Evolutionary conservation across 2,113 vertebrate genomes (phyloP), one percentile per base, ranked within the genome.

Genomic region (Nibea coibor): DNA sequence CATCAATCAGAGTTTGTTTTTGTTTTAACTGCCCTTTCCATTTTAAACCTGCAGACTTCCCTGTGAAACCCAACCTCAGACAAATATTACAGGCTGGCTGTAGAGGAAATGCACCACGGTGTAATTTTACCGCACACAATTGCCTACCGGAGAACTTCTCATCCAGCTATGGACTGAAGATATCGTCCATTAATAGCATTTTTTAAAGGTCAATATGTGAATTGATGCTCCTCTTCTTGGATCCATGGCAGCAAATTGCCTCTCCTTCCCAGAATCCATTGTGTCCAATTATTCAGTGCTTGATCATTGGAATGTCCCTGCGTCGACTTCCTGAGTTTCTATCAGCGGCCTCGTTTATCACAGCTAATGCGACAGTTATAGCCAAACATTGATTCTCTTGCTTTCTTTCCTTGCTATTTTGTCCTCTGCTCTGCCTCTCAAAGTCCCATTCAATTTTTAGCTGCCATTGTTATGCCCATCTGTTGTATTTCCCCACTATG

Each of bases 151-250:
- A 69, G 53, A 86, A 75, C 24, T 74, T 83, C 56, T 77, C 78
- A 75, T 82, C 24, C 53, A 26, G 70, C 81, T 72, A 76, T 84
- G 80, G 83, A 82, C 74, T 66, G 65, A 81, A 82, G 72, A 89
- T 87, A 84, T 82, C 75, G 66, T 87, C 85, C 85, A 86, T 90
- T 88, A 80, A 76, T 78, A 77, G 61, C 78, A 65, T 88, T 84
- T 84, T 91, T 82, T 39, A 93, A 91, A 93, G 92, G 88, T 92
- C 93, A 90, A 66, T 85, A 85, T 79, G 45, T 81, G 71, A 92
- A 90, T 86, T 82, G 81, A 92, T 83, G 83, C 63, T 62, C 22
- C 66, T 75, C 65, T 83, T 80, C 75, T 82, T 73, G 84, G 80
- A 86, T 90, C 81, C 78, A 63, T 24, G 54, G 85, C 56, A 77